These are phyloP conservation scores for Plebejus melissa DNA, from an alignment of 2,888 invertebrate species.

Conservation along the genomic window DNA sequence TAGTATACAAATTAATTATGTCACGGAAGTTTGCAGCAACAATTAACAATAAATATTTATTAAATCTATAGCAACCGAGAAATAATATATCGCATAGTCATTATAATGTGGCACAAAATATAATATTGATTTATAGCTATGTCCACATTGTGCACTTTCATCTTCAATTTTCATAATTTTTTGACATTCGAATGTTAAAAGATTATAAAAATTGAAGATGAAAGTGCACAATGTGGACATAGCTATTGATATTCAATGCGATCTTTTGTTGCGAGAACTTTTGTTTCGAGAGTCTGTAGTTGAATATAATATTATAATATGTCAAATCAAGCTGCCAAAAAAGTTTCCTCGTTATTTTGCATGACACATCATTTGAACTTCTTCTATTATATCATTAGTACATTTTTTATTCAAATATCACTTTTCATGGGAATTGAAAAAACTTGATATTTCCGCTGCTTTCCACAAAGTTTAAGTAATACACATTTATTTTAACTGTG, in stretches of 20 bases:
- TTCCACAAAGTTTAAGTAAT: neutral
- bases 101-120: too few relatives aligned
- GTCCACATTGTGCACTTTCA: too few relatives aligned
- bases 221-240: too few relatives aligned
- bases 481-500: neutral
- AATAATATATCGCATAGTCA: too few relatives aligned
- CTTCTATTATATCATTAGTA: neutral
- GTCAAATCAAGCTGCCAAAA: slow-evolving; percentile 3
- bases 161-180: too few relatives aligned
- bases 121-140: too few relatives aligned
- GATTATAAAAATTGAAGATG: too few relatives aligned
- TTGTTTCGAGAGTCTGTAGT: neutral
- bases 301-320: neutral
- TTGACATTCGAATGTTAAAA: too few relatives aligned
- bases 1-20: too few relatives aligned
- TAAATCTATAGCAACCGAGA: too few relatives aligned
- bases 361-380: neutral
- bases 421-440: neutral
- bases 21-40: too few relatives aligned
- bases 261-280: neutral
- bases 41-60: too few relatives aligned
- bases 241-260: neutral
- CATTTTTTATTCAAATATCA: neutral
- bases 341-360: slow-evolving; percentile 2
- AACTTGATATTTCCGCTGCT: neutral